Evolutionary conservation across 2,888 invertebrate species (phyloP).

Genomic region (Tachina lurida): DNA sequence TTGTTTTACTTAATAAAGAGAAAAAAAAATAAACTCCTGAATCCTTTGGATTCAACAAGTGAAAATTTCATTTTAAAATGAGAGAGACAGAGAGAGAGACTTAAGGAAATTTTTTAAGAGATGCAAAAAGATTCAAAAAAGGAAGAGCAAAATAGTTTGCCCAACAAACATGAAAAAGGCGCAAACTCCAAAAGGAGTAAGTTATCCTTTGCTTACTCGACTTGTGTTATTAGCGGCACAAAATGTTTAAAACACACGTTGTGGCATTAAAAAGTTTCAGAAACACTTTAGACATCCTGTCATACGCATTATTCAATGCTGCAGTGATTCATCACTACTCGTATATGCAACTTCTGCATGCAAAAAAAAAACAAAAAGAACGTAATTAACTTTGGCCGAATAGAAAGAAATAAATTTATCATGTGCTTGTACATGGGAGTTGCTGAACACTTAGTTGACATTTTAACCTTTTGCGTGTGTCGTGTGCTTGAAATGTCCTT

Average conservation of each 20-base stretch:
- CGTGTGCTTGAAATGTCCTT: slow-evolving; percentile 78
- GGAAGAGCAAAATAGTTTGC: neutral
- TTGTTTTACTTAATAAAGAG: neutral
- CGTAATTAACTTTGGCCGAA: neutral
- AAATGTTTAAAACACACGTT: slow-evolving; percentile 27
- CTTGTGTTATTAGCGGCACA: neutral
- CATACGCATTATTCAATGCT: neutral
- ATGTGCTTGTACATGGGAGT: slow-evolving; percentile 80
- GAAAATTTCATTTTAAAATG: neutral
- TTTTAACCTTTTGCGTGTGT: slow-evolving; percentile 78
- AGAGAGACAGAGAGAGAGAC: neutral
- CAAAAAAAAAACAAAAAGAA: neutral
- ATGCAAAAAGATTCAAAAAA: too few relatives aligned
- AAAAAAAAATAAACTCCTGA: neutral
- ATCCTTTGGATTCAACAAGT: slow-evolving; percentile 7
- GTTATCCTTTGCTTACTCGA: neutral
- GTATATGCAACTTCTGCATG: too few relatives aligned
- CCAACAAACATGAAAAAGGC: neutral
- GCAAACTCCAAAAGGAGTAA: slow-evolving; percentile 9
- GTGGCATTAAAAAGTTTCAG: neutral
- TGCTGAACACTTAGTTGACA: slow-evolving; percentile 77
- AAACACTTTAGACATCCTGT: neutral
- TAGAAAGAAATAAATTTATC: neutral
- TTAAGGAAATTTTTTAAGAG: too few relatives aligned
- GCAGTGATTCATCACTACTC: neutral